Conservation (phyloP, 2,888 invertebrate species). For the Apoderus coryli region DNA sequence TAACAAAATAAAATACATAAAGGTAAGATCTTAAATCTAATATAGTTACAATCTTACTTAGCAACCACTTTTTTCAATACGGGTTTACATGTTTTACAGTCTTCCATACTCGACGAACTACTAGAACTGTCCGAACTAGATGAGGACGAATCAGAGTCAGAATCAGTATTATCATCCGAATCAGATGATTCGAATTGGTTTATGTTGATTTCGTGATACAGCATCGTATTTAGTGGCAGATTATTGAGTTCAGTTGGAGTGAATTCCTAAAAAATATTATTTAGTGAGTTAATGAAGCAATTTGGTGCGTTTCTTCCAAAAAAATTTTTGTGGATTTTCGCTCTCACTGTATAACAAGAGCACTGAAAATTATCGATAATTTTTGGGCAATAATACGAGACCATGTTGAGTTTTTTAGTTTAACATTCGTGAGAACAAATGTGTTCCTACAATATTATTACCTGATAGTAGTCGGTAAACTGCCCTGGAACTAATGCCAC, state of each 20-base stretch:
- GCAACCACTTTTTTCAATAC: not conserved
- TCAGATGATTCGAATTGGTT: constrained; percentile 34
- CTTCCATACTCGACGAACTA: constrained; percentile 19
- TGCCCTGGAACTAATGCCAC: constrained; percentile 94
- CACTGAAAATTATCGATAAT: too few relatives aligned
- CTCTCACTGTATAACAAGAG: too few relatives aligned
- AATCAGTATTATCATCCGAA: constrained; percentile 34
- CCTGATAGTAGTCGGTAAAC: constrained; percentile 73
- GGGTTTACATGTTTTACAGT: constrained; percentile 16
- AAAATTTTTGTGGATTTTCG: too few relatives aligned
- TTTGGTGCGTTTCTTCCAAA: too few relatives aligned
- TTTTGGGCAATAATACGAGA: too few relatives aligned
- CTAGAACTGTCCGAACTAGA: constrained; percentile 19
- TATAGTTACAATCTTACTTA: not conserved
- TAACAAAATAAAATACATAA: too few relatives aligned
- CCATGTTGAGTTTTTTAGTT: not conserved
- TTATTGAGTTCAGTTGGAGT: constrained; percentile 76
- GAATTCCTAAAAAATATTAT: constrained; percentile 43
- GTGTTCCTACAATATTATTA: constrained; percentile 17
- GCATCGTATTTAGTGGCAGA: constrained; percentile 82
- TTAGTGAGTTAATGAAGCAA: too few relatives aligned
- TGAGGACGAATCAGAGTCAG: constrained; percentile 16
- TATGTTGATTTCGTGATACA: constrained; percentile 47
- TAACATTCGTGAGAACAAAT: too few relatives aligned
- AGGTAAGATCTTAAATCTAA: too few relatives aligned